Conservation (phyloP, 1,140 invertebrate genomes). For the Leptinotarsa texana region DNA sequence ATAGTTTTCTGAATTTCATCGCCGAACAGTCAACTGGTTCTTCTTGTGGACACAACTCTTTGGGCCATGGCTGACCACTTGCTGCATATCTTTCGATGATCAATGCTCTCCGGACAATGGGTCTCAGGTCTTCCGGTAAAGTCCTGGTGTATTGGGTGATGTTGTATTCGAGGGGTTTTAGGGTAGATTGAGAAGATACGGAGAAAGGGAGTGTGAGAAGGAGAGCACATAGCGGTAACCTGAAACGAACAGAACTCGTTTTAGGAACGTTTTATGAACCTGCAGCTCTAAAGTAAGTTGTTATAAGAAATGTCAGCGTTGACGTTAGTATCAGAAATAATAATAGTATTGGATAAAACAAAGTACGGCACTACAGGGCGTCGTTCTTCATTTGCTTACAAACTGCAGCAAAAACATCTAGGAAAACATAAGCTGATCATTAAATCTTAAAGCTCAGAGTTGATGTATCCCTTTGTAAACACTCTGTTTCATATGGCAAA, state of each 20-base stretch:
- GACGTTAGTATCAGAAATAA: too few relatives aligned
- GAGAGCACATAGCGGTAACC: neutral
- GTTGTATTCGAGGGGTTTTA: slow-evolving; percentile 37
- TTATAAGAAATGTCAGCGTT: too few relatives aligned
- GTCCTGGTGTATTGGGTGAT: slow-evolving; percentile 42
- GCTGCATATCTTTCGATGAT: slow-evolving; percentile 36
- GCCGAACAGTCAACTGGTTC: slow-evolving; percentile 63
- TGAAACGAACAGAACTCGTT: neutral
- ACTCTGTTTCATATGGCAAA: too few relatives aligned
- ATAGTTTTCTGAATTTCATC: slow-evolving; percentile 78
- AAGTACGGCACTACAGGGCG: too few relatives aligned
- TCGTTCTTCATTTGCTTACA: too few relatives aligned
- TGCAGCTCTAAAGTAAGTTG: too few relatives aligned
- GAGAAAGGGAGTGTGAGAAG: neutral
- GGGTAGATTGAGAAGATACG: slow-evolving; percentile 12
- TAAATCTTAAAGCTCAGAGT: too few relatives aligned
- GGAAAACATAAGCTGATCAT: too few relatives aligned
- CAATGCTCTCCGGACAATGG: slow-evolving; percentile 43
- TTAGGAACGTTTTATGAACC: too few relatives aligned
- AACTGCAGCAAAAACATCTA: too few relatives aligned
- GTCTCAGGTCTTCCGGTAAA: slow-evolving; percentile 44
- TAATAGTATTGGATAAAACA: too few relatives aligned
- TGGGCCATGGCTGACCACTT: neutral
- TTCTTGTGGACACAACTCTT: slow-evolving; percentile 29
- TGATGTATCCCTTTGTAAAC: too few relatives aligned